phyloP scores from a whole-genome alignment of 2,113 vertebrate species.

The Lepisosteus osseus region DNA sequence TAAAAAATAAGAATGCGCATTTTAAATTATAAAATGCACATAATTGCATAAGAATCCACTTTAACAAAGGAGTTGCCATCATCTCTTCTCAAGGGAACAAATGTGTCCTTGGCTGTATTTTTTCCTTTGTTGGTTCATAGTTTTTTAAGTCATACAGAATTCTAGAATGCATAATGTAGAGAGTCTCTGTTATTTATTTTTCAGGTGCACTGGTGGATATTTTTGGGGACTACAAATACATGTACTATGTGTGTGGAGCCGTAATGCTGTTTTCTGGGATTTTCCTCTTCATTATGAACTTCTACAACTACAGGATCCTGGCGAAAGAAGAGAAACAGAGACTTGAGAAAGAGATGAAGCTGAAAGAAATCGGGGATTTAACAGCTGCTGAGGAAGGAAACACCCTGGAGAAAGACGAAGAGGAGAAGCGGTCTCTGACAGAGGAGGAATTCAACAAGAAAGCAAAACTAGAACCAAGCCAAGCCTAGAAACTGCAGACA shows the following conservation, averaged over 20 bases:
- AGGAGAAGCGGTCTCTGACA: constrained; percentile 35
- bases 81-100: no score
- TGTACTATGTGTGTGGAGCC: constrained; percentile 72
- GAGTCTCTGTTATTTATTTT: constrained; percentile 20
- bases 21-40: no score
- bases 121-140: no score
- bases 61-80: no score
- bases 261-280: constrained; percentile 67
- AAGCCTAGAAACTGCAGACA: neutral
- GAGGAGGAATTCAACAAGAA: constrained; percentile 27
- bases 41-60: no score
- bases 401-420: constrained; percentile 35
- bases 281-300: constrained; percentile 76
- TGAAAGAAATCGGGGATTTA: constrained; percentile 43
- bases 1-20: no score
- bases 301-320: constrained; percentile 68
- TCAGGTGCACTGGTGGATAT: constrained; percentile 68
- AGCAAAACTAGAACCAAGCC: constrained; percentile 33
- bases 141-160: no score
- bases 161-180: no score
- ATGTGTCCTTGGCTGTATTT: no score
- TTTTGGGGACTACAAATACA: constrained; percentile 69
- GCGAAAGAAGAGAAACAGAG: constrained; percentile 51
- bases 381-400: constrained; percentile 23
- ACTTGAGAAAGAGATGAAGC: constrained; percentile 33